Percentiles rank a stretch among this genome's conserved stretches.
Evolutionary conservation across 2,888 invertebrate genomes (phyloP).

Genomic region (Endotricha flammealis): DNA sequence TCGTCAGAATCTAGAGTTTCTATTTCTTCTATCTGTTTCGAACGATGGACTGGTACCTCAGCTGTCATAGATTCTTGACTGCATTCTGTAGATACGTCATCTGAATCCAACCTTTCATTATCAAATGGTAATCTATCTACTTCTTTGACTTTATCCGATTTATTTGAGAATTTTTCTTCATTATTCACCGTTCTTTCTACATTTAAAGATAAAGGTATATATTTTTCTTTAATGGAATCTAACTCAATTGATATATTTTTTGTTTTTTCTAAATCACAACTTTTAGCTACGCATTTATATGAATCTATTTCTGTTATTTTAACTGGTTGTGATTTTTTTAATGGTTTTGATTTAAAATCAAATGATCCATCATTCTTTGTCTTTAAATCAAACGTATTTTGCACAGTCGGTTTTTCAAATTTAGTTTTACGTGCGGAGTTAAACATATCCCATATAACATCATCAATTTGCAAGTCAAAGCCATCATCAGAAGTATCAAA

Average conservation of each 20-base stretch:
- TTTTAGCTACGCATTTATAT: background rate
- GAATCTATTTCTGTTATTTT: background rate
- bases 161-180: no score
- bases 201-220: no score
- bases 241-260: no score
- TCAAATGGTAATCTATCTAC: no score
- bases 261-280: no score
- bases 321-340: background rate
- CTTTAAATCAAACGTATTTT: background rate
- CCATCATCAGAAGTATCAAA: background rate
- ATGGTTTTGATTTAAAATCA: background rate
- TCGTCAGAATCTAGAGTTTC: slow-evolving; percentile 15
- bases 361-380: background rate
- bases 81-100: background rate
- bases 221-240: no score
- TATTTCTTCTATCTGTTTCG: slow-evolving; percentile 8
- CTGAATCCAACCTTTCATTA: background rate
- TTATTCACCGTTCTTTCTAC: no score
- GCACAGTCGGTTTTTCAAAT: background rate
- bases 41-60: no score
- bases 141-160: background rate
- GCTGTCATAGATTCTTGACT: no score
- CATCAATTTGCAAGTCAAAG: background rate
- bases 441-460: background rate
- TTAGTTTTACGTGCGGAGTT: no score